phyloP scores from a whole-genome alignment of 2,797 vertebrate genomes.

The Schizopygopsis malacanthus region DNA sequence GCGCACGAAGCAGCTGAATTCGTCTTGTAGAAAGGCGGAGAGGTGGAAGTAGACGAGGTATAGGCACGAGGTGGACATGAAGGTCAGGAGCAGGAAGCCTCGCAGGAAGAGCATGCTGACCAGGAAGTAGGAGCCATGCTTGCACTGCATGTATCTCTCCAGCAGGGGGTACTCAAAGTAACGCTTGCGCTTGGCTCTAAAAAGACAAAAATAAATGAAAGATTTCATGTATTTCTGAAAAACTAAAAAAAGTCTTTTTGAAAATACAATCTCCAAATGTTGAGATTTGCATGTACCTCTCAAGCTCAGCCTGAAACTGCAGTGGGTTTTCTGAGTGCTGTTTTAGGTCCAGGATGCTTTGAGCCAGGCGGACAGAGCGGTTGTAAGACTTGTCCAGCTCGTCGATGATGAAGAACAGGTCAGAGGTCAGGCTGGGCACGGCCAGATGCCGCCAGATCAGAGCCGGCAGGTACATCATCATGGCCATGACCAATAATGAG shows the following conservation, averaged over 20 bases:
- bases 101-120: slow-evolving; percentile 89
- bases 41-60: slow-evolving; percentile 94
- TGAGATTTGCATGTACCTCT: slow-evolving; percentile 79
- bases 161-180: slow-evolving; percentile 97
- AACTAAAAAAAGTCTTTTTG: neutral
- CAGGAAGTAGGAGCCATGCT: slow-evolving; percentile 88
- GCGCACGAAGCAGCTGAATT: slow-evolving; percentile 93
- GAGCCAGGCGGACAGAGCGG: slow-evolving; percentile 91
- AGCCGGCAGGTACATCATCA: slow-evolving; percentile 92
- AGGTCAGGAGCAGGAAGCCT: slow-evolving; percentile 88
- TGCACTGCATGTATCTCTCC: slow-evolving; percentile 92
- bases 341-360: slow-evolving; percentile 89
- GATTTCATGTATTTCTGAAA: neutral
- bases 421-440: slow-evolving; percentile 82
- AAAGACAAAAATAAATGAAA: neutral
- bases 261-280: neutral
- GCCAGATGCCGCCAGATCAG: slow-evolving; percentile 91
- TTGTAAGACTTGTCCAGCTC: slow-evolving; percentile 98
- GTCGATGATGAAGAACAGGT: slow-evolving; percentile 93
- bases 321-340: slow-evolving; percentile 82
- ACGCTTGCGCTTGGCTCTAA: slow-evolving; percentile 87
- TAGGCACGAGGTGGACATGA: slow-evolving; percentile 88
- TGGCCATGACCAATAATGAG: slow-evolving; percentile 88
- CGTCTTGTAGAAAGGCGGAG: slow-evolving; percentile 88
- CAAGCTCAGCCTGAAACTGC: slow-evolving; percentile 89